Evolutionary conservation across 2,113 vertebrate species (phyloP).

Genomic region (Montifringilla adamsi): DNA sequence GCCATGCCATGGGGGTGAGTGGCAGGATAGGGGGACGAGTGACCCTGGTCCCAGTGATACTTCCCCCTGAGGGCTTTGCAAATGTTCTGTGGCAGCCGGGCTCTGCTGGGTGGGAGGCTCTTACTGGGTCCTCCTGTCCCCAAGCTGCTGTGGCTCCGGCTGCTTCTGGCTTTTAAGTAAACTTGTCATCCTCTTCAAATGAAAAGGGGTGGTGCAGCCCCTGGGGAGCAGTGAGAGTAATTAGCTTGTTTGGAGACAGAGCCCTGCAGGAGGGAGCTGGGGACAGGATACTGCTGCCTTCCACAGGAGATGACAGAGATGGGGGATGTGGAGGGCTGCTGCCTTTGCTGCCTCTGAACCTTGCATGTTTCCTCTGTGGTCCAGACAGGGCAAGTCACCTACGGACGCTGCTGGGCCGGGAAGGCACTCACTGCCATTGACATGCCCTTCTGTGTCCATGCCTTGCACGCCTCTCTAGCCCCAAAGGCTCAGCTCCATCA

Average conservation of each 20-base stretch:
- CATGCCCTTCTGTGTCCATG: fast-evolving
- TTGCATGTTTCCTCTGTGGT: fast-evolving
- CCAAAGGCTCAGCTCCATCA: neutral
- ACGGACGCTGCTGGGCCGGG: fast-evolving
- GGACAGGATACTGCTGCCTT: neutral
- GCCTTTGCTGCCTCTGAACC: neutral
- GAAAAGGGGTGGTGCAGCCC: neutral
- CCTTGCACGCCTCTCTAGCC: fast-evolving
- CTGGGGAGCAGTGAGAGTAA: neutral
- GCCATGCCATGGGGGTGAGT: neutral
- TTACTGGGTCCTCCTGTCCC: fast-evolving
- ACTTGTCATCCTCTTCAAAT: neutral
- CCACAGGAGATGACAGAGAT: neutral
- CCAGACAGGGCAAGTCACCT: neutral
- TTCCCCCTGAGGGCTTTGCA: fast-evolving
- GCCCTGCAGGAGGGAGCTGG: neutral
- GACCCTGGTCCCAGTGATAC: fast-evolving
- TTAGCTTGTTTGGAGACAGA: neutral
- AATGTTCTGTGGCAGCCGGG: neutral
- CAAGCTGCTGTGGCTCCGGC: neutral
- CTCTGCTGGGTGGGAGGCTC: neutral
- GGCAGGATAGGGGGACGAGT: neutral
- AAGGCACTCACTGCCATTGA: neutral
- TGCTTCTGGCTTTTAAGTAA: neutral
- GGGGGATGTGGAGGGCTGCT: too few relatives aligned